Evolutionary conservation across 2,888 invertebrate genomes (phyloP), one percentile per base, ranked within the genome.

Genomic region (Caenorhabditis sp.): DNA sequence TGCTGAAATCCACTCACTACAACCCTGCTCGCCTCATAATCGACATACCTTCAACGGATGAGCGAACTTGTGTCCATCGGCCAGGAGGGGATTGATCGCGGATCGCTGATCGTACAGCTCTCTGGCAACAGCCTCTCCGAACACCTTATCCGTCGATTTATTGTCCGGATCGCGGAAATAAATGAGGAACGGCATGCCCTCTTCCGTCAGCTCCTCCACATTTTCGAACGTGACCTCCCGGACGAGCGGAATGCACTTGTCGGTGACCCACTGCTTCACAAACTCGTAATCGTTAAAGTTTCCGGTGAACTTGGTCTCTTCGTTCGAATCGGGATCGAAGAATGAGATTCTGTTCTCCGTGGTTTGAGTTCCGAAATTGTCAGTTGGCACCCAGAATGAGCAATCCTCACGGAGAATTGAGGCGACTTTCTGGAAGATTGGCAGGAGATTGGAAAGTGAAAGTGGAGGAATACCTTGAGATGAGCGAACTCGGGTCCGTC

Each of bases 151-250:
- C 84, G 93, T 94, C 15, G 94, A 93, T 86, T 94, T 94, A 86
- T 94, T 93, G 71, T 91, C 91, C 0, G 95, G 94, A 83, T 93
- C 91, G 89, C 99, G 95, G 91, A 99, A 99, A 52, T 99, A 91
- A 83, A 99, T 97, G 35, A 99, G 92, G 92, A 99, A 99, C 2
- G 99, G 99, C 87, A 99, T 90, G 30, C 97, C 98, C 91, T 99
- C 99, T 74, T 88, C 88, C 2, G 88, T 88, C 26, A 88, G 70
- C 52, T 88, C 88, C 89, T 99, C 99, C 1, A 99, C 99, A 92
- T 99, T 99, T 90, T 98, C 97, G 90, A 99, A 99, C 0, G 98
- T 99, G 65, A 99, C 99, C 55, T 82, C 78, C 17, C 77, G 92
- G 0, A 99, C 98, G n/a, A 98, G 91, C 0, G 99, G 97, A 46